A percentile compares a stretch with the other conserved stretches of the same genome.
These are phyloP conservation scores for Todiramphus chloris DNA, from an alignment of 2,113 vertebrate genomes.

Conservation along the genomic window DNA sequence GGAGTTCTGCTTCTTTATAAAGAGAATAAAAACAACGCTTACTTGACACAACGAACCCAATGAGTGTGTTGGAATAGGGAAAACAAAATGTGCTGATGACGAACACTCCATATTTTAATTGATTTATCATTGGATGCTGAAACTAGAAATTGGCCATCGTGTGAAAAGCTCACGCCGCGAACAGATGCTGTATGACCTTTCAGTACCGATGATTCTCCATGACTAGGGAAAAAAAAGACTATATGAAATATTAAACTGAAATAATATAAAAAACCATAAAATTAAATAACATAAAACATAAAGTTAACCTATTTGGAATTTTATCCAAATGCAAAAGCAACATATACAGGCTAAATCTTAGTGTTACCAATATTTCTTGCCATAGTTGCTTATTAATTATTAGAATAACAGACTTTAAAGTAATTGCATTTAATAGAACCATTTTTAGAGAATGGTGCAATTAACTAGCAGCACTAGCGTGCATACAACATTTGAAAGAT, in stretches of 20 bases:
- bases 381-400: not conserved
- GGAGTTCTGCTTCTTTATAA: not conserved
- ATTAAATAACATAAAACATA: not conserved
- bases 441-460: not conserved
- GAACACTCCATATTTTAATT: conserved; percentile 90
- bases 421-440: not conserved
- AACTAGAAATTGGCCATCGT: conserved; percentile 81
- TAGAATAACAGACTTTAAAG: not conserved
- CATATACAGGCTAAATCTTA: not conserved
- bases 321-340: not conserved
- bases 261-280: not conserved
- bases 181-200: conserved; percentile 89
- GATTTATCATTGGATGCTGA: conserved; percentile 94
- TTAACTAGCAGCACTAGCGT: not conserved
- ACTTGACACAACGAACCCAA: conserved; percentile 94
- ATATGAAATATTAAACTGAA: not conserved
- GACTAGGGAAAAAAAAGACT: conserved; percentile 64
- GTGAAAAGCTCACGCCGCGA: conserved; percentile 88
- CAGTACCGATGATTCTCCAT: conserved; percentile 85
- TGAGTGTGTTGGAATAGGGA: conserved; percentile 89
- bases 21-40: conserved; percentile 23
- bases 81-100: conserved; percentile 81
- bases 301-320: not conserved
- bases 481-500: not conserved
- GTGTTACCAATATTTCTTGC: not conserved